phyloP scores from a whole-genome alignment of 2,797 vertebrate species.

The Notoglanidium macrostoma region DNA sequence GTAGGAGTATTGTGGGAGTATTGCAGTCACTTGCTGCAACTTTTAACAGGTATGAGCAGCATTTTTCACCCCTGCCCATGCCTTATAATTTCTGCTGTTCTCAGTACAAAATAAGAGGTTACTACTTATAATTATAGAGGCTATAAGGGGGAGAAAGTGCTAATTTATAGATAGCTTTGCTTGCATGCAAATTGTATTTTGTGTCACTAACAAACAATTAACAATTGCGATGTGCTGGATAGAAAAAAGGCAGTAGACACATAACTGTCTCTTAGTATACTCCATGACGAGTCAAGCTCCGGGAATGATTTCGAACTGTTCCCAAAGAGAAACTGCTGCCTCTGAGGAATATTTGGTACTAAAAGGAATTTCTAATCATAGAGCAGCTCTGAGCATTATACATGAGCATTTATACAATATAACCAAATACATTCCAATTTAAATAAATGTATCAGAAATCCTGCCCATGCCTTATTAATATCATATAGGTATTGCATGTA shows the following conservation, averaged over 20 bases:
- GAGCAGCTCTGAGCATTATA: not conserved
- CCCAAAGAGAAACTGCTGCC: not conserved
- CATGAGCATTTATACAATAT: not conserved
- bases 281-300: not conserved
- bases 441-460: not conserved
- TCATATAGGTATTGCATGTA: not conserved
- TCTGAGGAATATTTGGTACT: not conserved
- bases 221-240: not conserved
- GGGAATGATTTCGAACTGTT: not conserved
- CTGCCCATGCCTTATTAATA: not conserved
- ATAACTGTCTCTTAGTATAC: not conserved
- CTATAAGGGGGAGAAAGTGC: not conserved
- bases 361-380: not conserved
- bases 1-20: not conserved
- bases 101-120: not conserved
- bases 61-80: not conserved
- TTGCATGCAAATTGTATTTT: too few relatives aligned
- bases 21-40: not conserved
- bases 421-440: not conserved
- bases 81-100: not conserved
- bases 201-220: not conserved
- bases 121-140: not conserved
- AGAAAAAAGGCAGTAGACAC: not conserved
- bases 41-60: not conserved
- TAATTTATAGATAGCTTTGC: not conserved